Conservation (phyloP, 1,140 invertebrate genomes). For the Asobara japonica region DNA sequence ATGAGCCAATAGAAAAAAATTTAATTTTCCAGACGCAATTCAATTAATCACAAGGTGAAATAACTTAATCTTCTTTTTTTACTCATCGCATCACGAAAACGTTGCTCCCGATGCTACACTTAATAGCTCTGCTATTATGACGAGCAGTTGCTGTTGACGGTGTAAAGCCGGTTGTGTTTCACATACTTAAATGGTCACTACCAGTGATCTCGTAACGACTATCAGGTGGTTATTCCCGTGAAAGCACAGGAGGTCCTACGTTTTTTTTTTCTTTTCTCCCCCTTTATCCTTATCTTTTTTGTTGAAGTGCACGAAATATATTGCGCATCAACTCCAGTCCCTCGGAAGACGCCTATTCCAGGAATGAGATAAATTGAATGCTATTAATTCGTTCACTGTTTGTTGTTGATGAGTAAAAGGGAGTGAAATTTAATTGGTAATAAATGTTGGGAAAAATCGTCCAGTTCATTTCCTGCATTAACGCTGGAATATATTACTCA, state of each 20-base stretch:
- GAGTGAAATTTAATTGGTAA: background rate
- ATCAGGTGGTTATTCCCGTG: constrained; percentile 24
- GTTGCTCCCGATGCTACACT: constrained; percentile 1
- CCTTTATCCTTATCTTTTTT: background rate
- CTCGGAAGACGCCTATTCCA: background rate
- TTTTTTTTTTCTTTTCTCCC: background rate
- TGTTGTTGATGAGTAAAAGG: background rate
- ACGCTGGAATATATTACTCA: background rate
- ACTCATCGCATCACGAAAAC: background rate
- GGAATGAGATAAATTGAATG: background rate
- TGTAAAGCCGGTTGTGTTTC: constrained; percentile 13
- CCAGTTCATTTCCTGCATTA: background rate
- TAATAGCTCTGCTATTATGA: constrained; percentile 1
- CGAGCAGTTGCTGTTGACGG: background rate
- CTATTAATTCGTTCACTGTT: background rate
- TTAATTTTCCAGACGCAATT: background rate
- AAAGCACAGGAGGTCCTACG: constrained; percentile 5
- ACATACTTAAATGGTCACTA: constrained; percentile 9
- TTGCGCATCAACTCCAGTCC: background rate
- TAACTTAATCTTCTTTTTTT: background rate
- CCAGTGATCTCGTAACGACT: constrained; percentile 23
- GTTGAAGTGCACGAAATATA: background rate
- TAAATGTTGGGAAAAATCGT: background rate
- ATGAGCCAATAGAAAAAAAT: background rate
- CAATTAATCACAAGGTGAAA: background rate